Percentiles rank a stretch among this genome's conserved stretches.
Evolutionary conservation across 2,113 vertebrate species (phyloP).

Genomic region (Anarhynchus alexandrinus): DNA sequence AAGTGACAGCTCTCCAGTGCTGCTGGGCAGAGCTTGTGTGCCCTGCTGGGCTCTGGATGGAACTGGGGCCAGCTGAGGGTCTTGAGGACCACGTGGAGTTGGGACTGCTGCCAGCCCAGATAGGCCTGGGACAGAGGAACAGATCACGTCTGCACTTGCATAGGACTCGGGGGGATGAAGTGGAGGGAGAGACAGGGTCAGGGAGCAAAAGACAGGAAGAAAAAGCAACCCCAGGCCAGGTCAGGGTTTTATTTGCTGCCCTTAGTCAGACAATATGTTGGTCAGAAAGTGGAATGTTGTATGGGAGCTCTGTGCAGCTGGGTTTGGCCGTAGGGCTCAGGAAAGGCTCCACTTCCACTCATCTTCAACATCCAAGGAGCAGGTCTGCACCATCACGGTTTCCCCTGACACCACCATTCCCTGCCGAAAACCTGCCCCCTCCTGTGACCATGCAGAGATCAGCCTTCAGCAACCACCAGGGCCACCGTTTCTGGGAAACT

Average conservation of each 20-base stretch:
- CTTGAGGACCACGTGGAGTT: neutral
- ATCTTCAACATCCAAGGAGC: neutral
- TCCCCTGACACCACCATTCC: neutral
- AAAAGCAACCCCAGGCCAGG: neutral
- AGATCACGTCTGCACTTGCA: neutral
- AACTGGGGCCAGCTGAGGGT: neutral
- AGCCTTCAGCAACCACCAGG: neutral
- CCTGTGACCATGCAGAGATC: neutral
- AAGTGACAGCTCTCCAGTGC: neutral
- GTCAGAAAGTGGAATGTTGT: neutral
- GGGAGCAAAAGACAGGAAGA: neutral
- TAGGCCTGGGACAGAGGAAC: neutral
- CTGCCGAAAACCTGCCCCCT: neutral
- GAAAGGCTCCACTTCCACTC: neutral
- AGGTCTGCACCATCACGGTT: neutral
- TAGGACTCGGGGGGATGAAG: neutral
- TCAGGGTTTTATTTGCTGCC: neutral
- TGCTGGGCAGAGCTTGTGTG: neutral
- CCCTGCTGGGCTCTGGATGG: neutral
- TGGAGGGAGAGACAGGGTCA: neutral
- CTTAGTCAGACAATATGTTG: neutral
- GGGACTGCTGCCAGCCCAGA: neutral
- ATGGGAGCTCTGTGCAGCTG: neutral
- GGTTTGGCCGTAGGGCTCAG: neutral
- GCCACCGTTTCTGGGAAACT: neutral